Conservation (phyloP, 2,797 vertebrate genomes). For the Phalanger gymnotis region DNA sequence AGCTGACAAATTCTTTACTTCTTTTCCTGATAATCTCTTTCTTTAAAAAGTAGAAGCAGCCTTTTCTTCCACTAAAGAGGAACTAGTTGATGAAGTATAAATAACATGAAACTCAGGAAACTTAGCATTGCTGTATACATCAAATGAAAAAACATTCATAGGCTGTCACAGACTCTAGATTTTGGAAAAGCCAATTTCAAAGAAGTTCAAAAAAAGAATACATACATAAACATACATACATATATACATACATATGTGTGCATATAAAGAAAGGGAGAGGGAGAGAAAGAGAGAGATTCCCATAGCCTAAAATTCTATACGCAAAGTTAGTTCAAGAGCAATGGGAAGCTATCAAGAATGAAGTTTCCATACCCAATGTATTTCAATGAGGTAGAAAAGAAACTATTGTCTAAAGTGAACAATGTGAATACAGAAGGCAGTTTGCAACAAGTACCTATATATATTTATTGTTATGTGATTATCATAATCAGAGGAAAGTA, state of each 20-base stretch:
- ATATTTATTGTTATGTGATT: not conserved
- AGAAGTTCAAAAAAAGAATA: not conserved
- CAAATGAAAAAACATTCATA: not conserved
- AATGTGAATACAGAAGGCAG: not conserved
- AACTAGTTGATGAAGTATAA: not conserved
- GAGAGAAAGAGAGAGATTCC: not conserved
- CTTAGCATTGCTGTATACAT: not conserved
- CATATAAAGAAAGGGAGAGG: too few species aligned
- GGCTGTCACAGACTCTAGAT: not conserved
- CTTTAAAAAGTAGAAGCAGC: not conserved
- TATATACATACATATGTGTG: too few species aligned
- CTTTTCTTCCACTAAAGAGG: not conserved
- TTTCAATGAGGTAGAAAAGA: not conserved
- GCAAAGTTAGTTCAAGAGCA: not conserved
- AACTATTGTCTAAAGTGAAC: not conserved
- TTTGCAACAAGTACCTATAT: not conserved
- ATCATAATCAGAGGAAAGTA: not conserved
- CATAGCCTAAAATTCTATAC: not conserved
- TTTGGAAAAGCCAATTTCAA: not conserved
- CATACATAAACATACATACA: too few species aligned
- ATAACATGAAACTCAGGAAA: not conserved
- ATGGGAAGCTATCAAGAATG: not conserved
- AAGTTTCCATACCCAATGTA: not conserved
- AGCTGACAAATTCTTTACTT: not conserved
- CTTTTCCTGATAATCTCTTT: not conserved